Base-by-base conservation (phyloP, 2,797 vertebrate genomes). In the Rhinophrynus dorsalis region DNA sequence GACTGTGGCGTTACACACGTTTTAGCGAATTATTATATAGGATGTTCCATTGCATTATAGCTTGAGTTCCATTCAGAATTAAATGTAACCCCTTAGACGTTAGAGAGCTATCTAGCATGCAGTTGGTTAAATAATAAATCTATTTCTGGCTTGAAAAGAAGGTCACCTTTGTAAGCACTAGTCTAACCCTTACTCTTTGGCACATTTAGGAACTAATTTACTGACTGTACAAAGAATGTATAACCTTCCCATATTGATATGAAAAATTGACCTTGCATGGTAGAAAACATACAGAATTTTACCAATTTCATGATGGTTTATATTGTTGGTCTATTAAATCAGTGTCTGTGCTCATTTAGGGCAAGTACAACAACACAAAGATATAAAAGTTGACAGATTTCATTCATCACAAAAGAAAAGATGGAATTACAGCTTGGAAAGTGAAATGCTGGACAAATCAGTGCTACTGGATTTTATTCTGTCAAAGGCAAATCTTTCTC, bases 311-410 rank as follows among this genome's bases (percentile, higher is more conserved):
- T 60, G 62, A 73, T 67, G 62, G 52, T 55, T 66, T 52, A 24
- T 67, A 66, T 67, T 66, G 62, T 29, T 30, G 47, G 2, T 59
- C 33, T 59, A 73, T 73, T 66, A 73, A 66, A 73, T 73, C 70
- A 73, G 55, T 70, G 70, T 73, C 70, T 66, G 15, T 44, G 20
- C 55, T 60, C 17, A 56, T 73, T 73, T 66, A 58, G 62, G 32
- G 33, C 38, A 54, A 59, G 61, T 26, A 52, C 44, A 24, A 55
- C 48, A 33, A 67, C 45, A 54, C 60, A 66, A 73, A 73, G 60
- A 29, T 54, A 73, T 66, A 73, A 52, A 48, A 66, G 51, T 42
- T 52, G 70, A 73, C 47, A 26, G 51, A 54, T 50, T 73, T 73
- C 61, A 66, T 73, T 73, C 62, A 73, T 60, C 37, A 60, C 47